Conservation (phyloP, 2,888 invertebrate genomes). For the Apamea monoglypha region DNA sequence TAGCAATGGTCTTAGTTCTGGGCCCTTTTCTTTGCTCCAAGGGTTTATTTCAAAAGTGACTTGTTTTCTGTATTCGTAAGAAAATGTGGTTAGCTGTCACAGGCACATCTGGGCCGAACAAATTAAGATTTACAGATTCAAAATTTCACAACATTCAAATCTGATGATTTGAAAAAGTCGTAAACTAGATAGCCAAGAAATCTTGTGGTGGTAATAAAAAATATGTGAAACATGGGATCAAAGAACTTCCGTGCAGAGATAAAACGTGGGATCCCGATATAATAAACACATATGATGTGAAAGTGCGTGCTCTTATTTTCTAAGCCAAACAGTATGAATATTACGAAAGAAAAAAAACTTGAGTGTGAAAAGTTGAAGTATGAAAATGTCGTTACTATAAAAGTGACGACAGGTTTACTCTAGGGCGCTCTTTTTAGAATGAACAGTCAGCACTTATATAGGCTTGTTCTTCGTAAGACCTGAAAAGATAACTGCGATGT, state of each 20-base stretch:
- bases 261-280: constrained; percentile 45
- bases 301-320: constrained; percentile 29
- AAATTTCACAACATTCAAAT: constrained; percentile 58
- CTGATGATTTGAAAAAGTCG: constrained; percentile 54
- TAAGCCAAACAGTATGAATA: not conserved
- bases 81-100: not conserved
- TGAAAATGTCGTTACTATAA: not conserved
- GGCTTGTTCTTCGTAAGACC: not conserved
- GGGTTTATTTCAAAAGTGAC: not conserved
- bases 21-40: not conserved
- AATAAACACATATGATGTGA: constrained; percentile 50
- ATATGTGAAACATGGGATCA: constrained; percentile 60
- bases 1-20: not conserved
- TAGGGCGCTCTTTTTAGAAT: not conserved
- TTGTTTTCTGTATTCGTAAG: not conserved
- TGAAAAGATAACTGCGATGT: not conserved
- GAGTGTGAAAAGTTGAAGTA: not conserved
- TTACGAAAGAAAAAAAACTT: not conserved
- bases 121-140: constrained; percentile 40
- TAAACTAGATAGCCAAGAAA: constrained; percentile 56
- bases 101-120: not conserved
- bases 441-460: not conserved
- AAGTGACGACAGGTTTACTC: not conserved
- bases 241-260: constrained; percentile 43
- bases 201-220: constrained; percentile 57